These are phyloP conservation scores for Ctenopoma kingsleyae DNA, from an alignment of 2,797 vertebrate genomes.

Conservation along the genomic window DNA sequence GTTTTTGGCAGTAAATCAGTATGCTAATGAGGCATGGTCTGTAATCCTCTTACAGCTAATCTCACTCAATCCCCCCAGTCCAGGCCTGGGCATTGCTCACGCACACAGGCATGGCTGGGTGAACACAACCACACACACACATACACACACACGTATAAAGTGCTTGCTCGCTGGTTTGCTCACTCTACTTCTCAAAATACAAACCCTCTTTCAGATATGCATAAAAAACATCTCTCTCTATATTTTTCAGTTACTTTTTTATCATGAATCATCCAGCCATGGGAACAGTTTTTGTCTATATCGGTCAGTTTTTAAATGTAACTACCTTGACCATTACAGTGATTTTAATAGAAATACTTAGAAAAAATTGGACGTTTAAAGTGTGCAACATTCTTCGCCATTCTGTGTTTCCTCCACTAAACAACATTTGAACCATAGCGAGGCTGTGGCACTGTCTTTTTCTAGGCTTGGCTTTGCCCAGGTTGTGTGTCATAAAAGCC, in stretches of 20 bases:
- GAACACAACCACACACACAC: conserved; percentile 43
- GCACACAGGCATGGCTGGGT: conserved; percentile 63
- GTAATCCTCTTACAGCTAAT: conserved; percentile 84
- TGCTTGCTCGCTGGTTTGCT: too few species aligned
- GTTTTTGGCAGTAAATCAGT: conserved; percentile 82
- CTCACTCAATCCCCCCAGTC: conserved; percentile 78
- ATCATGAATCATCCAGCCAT: not conserved
- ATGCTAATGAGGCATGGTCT: conserved; percentile 85
- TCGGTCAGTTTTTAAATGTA: too few species aligned
- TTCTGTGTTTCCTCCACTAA: too few species aligned
- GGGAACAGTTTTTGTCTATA: too few species aligned
- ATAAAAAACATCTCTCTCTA: not conserved
- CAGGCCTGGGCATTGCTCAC: conserved; percentile 73
- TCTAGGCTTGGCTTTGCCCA: not conserved
- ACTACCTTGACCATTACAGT: too few species aligned
- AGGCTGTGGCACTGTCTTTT: too few species aligned
- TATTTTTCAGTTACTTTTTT: not conserved
- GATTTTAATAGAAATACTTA: conserved; percentile 11
- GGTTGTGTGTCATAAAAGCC: conserved; percentile 58
- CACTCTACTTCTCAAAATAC: conserved; percentile 33
- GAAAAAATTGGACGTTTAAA: not conserved
- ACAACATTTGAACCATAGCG: too few species aligned
- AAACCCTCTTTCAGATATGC: conserved; percentile 28
- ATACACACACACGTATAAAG: not conserved
- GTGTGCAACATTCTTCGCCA: too few species aligned